Evolutionary conservation across 1,140 invertebrate species (phyloP).

Genomic region (Protaetia brevitarsis): DNA sequence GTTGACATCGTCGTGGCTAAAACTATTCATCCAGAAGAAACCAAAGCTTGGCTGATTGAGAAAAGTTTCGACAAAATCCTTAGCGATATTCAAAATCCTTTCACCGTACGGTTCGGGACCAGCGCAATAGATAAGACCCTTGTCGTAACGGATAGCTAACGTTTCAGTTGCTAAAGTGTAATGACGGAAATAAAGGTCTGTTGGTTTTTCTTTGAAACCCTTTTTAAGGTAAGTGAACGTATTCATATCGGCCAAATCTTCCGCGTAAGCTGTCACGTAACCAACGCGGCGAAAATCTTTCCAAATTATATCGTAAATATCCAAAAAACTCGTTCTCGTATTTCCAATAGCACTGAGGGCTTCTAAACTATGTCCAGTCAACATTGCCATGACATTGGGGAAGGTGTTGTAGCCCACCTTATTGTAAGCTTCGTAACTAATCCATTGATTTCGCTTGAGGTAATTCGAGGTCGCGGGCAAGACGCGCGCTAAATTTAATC

Average conservation of each 20-base stretch:
- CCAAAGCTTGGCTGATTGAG: constrained; percentile 60
- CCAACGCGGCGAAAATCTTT: constrained; percentile 55
- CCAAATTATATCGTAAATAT: constrained; percentile 63
- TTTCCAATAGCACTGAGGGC: constrained; percentile 53
- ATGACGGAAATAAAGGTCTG: constrained; percentile 70
- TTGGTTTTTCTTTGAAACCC: constrained; percentile 67
- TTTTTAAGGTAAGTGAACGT: constrained; percentile 64
- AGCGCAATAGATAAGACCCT: constrained; percentile 52
- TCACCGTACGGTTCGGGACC: constrained; percentile 56
- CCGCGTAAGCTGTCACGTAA: constrained; percentile 63
- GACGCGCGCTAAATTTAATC: constrained; percentile 69
- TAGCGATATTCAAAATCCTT: constrained; percentile 57
- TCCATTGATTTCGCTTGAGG: constrained; percentile 54
- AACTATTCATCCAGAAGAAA: constrained; percentile 68
- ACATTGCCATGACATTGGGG: constrained; percentile 75
- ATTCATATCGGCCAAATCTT: constrained; percentile 59
- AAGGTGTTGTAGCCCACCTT: constrained; percentile 78
- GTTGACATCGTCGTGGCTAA: constrained; percentile 65
- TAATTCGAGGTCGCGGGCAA: constrained; percentile 71
- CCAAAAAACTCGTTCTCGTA: constrained; percentile 45
- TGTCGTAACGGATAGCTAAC: constrained; percentile 44
- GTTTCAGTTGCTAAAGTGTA: constrained; percentile 61
- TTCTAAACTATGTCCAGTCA: constrained; percentile 61
- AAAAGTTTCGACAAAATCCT: constrained; percentile 62
- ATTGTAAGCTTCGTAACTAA: constrained; percentile 60